These are phyloP conservation scores for Lycophotia porphyrea DNA, from an alignment of 2,888 invertebrate genomes.

Conservation along the genomic window DNA sequence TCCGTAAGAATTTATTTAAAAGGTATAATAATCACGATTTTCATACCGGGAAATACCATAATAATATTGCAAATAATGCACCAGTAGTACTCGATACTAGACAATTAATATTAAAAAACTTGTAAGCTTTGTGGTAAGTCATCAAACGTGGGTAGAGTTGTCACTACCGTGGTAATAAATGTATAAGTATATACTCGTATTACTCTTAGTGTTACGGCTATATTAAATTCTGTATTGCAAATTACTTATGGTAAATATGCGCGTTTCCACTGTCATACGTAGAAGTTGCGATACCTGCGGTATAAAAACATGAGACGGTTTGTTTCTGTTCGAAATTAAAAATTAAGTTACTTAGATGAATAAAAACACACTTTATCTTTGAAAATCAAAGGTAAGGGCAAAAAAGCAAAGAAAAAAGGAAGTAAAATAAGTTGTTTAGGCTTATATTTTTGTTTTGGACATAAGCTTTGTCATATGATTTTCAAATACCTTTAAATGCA, in stretches of 20 bases:
- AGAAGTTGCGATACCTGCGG: not conserved
- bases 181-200: not conserved
- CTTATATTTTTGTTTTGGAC: not conserved
- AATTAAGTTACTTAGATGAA: not conserved
- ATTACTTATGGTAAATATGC: conserved; percentile 29
- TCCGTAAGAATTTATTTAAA: conserved; percentile 6
- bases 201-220: not conserved
- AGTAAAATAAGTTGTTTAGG: not conserved
- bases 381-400: not conserved
- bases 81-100: conserved; percentile 12
- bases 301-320: not conserved
- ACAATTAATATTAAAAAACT: conserved; percentile 32
- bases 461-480: not conserved
- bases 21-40: conserved; percentile 9
- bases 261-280: conserved; percentile 16
- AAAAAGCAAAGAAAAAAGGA: not conserved
- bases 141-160: conserved; percentile 31
- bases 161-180: conserved; percentile 8
- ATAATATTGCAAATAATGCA: conserved; percentile 3
- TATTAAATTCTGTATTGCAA: conserved; percentile 42
- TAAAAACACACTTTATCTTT: not conserved
- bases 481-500: too few species aligned
- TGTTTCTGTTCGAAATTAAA: conserved; percentile 1
- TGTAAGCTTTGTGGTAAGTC: conserved; percentile 3
- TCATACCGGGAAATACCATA: conserved; percentile 49